Percentiles rank a stretch among this genome's conserved stretches.
Evolutionary conservation across 2,888 invertebrate species (phyloP).

Genomic region (Adelognathus sp.): DNA sequence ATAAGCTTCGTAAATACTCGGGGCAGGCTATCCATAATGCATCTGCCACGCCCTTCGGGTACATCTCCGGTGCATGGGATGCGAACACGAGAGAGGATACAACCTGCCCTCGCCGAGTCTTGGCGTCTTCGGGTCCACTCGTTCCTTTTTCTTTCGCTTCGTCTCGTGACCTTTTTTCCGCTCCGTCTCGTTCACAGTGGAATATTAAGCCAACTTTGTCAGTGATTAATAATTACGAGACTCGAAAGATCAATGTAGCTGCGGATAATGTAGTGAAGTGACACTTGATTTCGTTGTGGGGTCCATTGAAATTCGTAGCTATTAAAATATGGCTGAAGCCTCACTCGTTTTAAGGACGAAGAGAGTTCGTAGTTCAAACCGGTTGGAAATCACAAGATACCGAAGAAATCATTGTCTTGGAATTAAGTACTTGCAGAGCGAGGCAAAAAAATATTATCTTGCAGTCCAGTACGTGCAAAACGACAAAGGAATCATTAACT

Average conservation of each 20-base stretch:
- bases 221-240: slow-evolving; percentile 1
- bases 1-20: slow-evolving; percentile 63
- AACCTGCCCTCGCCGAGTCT: slow-evolving; percentile 51
- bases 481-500: no score
- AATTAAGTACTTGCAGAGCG: no score
- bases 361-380: no score
- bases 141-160: neutral
- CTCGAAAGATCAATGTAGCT: neutral
- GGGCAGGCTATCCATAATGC: slow-evolving; percentile 65
- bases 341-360: no score
- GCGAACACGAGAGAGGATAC: slow-evolving; percentile 29
- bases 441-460: no score
- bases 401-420: no score
- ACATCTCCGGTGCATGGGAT: slow-evolving; percentile 53
- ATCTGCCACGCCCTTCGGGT: slow-evolving; percentile 65
- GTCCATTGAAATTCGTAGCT: no score
- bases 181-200: slow-evolving; percentile 6
- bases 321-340: no score
- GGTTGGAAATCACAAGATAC: no score
- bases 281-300: no score
- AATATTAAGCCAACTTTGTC: neutral
- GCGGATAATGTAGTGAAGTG: no score
- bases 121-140: slow-evolving; percentile 24
- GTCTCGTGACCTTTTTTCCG: slow-evolving; percentile 7
- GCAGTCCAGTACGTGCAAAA: no score